Evolutionary conservation across 2,113 vertebrate genomes (phyloP), one percentile per base, ranked within the genome.

Genomic region (Austrofundulus limnaeus): DNA sequence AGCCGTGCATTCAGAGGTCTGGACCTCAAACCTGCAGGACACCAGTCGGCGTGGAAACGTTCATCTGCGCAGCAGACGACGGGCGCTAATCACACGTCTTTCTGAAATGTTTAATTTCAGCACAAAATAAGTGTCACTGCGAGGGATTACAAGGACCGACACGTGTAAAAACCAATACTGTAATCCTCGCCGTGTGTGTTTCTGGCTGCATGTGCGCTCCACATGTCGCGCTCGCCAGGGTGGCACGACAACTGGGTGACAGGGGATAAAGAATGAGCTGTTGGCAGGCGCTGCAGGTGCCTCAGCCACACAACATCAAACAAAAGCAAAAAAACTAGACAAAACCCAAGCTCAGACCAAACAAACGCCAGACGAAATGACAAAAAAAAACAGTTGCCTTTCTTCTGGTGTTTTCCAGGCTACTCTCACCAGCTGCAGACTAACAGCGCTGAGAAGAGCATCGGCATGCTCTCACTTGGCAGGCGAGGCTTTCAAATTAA

Each of bases 331-430:
- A 69, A 61, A n/a, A 21, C 47, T 17, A 73, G 74, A 84, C 67
- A 64, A 73, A 73, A 73, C 4, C 20, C 52, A 74, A 60, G 57
- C 59, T 9, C 51, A 88, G 83, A 89, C 79, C 39, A 85, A 88
- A 86, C 82, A 85, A 78, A 67, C 78, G 50, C 24, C 78, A 85
- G 81, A 86, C 83, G 4, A 70, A 76, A 76, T 55, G 72, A 86
- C 81, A 87, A 89, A 77, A 86, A 67, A 72, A 63, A 65, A 43
- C 66, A 49, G 60, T 63, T 81, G 63, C 61, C 24, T 43, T 66
- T 60, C 23, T 37, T 41, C 69, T 66, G 77, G 64, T 67, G 75
- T 74, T 70, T 70, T 66, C 46, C 38, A 57, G 53, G 48, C 28
- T 65, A 34, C 47, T 24, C 38, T 70, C 45, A 68, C 52, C 78